Percentiles rank a stretch among this genome's conserved stretches.
Evolutionary conservation across 2,888 invertebrate species (phyloP).

Genomic region (Sinotaia quadrata): DNA sequence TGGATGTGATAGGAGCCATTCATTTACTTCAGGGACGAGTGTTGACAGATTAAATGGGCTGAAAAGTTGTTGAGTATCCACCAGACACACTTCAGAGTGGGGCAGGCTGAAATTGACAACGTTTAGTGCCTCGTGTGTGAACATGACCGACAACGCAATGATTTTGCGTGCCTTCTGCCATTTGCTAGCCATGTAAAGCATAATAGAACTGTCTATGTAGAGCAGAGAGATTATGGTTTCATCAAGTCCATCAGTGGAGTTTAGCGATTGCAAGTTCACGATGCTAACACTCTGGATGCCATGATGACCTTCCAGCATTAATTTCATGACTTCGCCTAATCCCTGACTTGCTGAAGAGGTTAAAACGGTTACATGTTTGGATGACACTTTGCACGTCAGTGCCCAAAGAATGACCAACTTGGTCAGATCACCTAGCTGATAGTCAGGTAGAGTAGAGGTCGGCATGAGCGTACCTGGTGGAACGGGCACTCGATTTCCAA

Average conservation of each 20-base stretch:
- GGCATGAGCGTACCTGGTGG: constrained; percentile 7
- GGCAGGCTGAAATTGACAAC: background rate
- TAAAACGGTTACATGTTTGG: background rate
- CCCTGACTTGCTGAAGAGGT: background rate
- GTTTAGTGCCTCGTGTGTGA: background rate
- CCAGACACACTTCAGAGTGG: background rate
- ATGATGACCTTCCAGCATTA: background rate
- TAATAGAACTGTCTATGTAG: background rate
- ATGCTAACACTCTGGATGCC: background rate
- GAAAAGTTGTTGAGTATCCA: constrained; percentile 8
- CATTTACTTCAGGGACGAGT: background rate
- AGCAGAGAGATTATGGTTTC: background rate
- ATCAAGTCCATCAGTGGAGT: background rate
- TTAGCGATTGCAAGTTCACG: background rate
- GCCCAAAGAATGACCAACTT: constrained; percentile 24
- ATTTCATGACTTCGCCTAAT: background rate
- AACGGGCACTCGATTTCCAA: constrained; percentile 24
- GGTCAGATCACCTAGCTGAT: constrained; percentile 27
- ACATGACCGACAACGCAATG: background rate
- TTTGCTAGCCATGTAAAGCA: background rate
- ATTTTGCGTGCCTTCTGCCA: background rate
- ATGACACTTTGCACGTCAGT: constrained; percentile 3
- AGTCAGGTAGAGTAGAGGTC: constrained; percentile 18
- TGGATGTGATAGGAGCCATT: background rate
- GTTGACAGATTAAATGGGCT: background rate